Percentiles rank a stretch among this genome's conserved stretches.
These are phyloP conservation scores for Melinaea menophilus DNA, from an alignment of 2,888 invertebrate genomes.

Conservation along the genomic window DNA sequence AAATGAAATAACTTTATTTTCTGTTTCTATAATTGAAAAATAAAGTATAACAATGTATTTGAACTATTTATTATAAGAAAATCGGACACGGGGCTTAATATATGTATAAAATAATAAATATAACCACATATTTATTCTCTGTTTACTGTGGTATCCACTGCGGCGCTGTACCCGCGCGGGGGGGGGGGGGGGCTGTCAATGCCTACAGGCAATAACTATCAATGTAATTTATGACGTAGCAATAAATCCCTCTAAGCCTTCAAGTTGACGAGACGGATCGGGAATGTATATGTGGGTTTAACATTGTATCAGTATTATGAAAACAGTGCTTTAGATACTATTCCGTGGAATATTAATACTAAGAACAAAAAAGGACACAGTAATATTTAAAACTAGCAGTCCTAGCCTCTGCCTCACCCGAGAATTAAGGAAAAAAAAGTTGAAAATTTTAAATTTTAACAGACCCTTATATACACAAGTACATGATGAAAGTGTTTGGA, in stretches of 20 bases:
- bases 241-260: constrained; percentile 39
- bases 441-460: too few relatives aligned
- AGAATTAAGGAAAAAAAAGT: too few relatives aligned
- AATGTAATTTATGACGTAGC: constrained; percentile 44
- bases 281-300: constrained; percentile 28
- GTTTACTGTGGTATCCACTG: constrained; percentile 31
- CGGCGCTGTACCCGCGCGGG: constrained; percentile 22
- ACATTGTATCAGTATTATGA: constrained; percentile 31
- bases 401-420: too few relatives aligned
- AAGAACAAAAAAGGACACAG: too few relatives aligned
- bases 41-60: neutral
- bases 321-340: constrained; percentile 10
- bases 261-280: constrained; percentile 33
- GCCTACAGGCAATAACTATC: constrained; percentile 37
- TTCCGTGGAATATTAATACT: too few relatives aligned
- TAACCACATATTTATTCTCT: neutral
- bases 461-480: too few relatives aligned
- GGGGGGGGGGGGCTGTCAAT: constrained; percentile 33
- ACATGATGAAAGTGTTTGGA: too few relatives aligned
- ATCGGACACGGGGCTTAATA: neutral
- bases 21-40: too few relatives aligned
- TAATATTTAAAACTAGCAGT: too few relatives aligned
- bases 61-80: neutral
- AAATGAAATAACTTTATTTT: too few relatives aligned
- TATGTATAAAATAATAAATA: neutral